Conservation (phyloP, 30 jellyfish, hydroid and myxozoan species). For the Mastigias papua region DNA sequence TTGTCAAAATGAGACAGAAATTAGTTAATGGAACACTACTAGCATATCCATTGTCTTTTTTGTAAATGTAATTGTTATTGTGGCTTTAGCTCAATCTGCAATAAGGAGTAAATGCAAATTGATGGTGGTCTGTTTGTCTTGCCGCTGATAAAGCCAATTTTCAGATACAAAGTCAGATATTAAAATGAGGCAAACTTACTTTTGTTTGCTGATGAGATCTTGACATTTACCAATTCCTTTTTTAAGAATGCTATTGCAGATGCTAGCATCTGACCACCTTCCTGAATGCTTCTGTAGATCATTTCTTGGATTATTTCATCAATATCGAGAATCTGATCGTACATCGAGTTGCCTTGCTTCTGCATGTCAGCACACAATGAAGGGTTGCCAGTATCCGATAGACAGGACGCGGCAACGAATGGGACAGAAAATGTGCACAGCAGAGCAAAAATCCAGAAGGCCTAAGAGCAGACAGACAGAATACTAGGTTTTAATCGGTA, state of each 20-base stretch:
- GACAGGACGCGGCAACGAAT: not conserved
- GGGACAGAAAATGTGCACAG: not conserved
- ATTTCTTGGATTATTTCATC: constrained; percentile 40
- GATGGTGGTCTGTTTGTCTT: too few species aligned
- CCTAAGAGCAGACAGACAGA: not conserved
- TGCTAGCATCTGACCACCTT: constrained; percentile 53
- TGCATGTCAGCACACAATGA: constrained; percentile 21
- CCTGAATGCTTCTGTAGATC: constrained; percentile 50
- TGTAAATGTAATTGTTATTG: too few species aligned
- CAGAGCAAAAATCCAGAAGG: not conserved
- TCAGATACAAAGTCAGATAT: too few species aligned
- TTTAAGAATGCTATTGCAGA: constrained; percentile 50
- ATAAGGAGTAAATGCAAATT: too few species aligned
- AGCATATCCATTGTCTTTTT: too few species aligned
- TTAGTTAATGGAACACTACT: too few species aligned
- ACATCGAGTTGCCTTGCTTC: constrained; percentile 11
- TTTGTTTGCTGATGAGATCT: not conserved
- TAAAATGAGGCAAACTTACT: constrained; percentile 3
- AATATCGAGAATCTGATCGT: constrained; percentile 4
- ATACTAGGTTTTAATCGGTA: not conserved
- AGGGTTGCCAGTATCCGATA: not conserved
- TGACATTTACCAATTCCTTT: constrained; percentile 20
- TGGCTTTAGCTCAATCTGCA: too few species aligned
- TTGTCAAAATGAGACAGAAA: too few species aligned
- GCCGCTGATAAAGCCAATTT: too few species aligned